Conservation (phyloP, 2,113 vertebrate species). For the Pleuronectes platessa region DNA sequence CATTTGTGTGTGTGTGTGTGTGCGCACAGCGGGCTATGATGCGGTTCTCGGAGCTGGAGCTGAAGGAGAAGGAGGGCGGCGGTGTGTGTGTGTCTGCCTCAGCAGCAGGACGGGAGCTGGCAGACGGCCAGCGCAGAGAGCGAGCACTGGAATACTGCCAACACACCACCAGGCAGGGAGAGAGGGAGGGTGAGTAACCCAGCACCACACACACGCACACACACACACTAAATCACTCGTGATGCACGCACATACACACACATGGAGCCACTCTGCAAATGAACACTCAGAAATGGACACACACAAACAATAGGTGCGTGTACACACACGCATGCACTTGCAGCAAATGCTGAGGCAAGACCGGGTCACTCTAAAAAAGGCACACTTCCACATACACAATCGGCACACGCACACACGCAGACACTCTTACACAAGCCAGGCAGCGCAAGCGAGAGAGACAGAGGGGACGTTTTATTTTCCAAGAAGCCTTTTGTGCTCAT, state of each 20-base stretch:
- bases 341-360: slow-evolving; percentile 70
- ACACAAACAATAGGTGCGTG: slow-evolving; percentile 60
- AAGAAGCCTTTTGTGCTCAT: slow-evolving; percentile 78
- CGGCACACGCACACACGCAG: slow-evolving; percentile 1
- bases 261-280: slow-evolving; percentile 41
- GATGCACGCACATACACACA: slow-evolving; percentile 13
- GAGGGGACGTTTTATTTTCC: slow-evolving; percentile 73
- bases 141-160: slow-evolving; percentile 89
- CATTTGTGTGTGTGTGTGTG: slow-evolving; percentile 62
- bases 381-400: slow-evolving; percentile 31
- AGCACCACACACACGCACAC: slow-evolving; percentile 36
- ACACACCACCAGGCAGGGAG: slow-evolving; percentile 82
- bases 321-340: slow-evolving; percentile 57
- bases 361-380: slow-evolving; percentile 68
- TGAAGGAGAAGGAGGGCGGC: slow-evolving; percentile 95
- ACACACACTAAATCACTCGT: slow-evolving; percentile 8
- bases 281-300: slow-evolving; percentile 46
- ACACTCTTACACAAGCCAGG: slow-evolving; percentile 49
- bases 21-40: slow-evolving; percentile 96
- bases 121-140: slow-evolving; percentile 90
- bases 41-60: slow-evolving; percentile 98
- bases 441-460: slow-evolving; percentile 35
- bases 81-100: slow-evolving; percentile 76
- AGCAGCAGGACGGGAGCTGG: slow-evolving; percentile 88
- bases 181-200: slow-evolving; percentile 78